Percentiles rank a stretch among this genome's conserved stretches.
Conservation (phyloP, 2,113 vertebrate genomes). For the Ardeotis arabs region DNA sequence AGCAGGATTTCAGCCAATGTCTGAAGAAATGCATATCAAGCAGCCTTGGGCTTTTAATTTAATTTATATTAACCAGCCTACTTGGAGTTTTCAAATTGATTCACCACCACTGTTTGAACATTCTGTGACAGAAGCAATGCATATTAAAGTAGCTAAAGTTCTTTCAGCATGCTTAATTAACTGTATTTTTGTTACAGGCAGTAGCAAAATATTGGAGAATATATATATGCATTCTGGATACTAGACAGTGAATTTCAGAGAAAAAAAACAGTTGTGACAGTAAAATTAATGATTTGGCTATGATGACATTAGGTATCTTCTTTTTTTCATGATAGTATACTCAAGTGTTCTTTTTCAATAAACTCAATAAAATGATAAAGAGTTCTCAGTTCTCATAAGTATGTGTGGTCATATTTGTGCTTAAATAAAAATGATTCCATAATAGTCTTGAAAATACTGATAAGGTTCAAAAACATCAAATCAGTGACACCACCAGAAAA, state of each 20-base stretch:
- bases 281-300: neutral
- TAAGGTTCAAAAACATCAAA: neutral
- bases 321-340: neutral
- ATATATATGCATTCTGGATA: neutral
- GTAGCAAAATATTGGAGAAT: neutral
- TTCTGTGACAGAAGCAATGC: constrained; percentile 59
- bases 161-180: constrained; percentile 50
- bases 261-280: neutral
- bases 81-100: constrained; percentile 59
- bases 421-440: neutral
- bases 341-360: neutral
- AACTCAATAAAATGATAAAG: neutral
- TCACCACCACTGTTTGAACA: constrained; percentile 43
- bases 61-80: constrained; percentile 56
- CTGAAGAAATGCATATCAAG: constrained; percentile 43
- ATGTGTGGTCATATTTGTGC: neutral
- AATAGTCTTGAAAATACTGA: neutral
- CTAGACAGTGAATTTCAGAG: neutral
- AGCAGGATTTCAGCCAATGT: neutral
- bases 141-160: constrained; percentile 57
- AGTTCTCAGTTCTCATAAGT: neutral
- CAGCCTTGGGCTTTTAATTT: constrained; percentile 58
- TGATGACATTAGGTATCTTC: neutral
- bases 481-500: neutral
- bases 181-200: neutral